Base-by-base conservation (phyloP, 1,140 invertebrate species). In the Drosophila kanapiae region DNA sequence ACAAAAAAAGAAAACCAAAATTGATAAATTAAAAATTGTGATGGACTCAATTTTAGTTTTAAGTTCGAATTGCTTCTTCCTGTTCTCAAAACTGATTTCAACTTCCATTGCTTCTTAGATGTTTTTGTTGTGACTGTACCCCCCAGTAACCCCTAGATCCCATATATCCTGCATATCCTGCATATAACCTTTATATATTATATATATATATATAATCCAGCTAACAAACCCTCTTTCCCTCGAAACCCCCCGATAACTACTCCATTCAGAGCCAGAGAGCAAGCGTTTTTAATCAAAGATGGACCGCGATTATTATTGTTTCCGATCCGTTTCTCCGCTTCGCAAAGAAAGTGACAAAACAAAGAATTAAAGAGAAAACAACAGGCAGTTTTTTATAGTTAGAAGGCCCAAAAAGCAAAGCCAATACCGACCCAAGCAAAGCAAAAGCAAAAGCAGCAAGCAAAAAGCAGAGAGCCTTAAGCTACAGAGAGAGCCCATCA, bases 281-380 rank as follows among this genome's bases (percentile, higher is more conserved):
- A 92, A 91, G 87, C 93, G 88, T 92, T 93, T 93, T 93, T 93
- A 92, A 91, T 91, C 90, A 93, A 92, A 92, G 91, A 92, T 88
- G 74, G 77, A 79, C 70, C 43, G 38, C 62, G 68, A 51, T 71
- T 51, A 76, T 78, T 78, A 77, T 78, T 78, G 57, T 78, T 78
- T 78, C 42, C 45, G 59, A 79, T 79, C 54, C 76, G 76, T 79
- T 79, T 79, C 77, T 71, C 60, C 54, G 47, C 51, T 68, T 65
- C 72, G 54, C 48, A 75, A 64, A 61, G 45, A 51, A 31, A 49
- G 48, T 33, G 23, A 23, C 23, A 51, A 4, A 51, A 6, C 48
- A 85, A 82, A 77, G 59, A 56, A 31, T 61, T 13, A 42, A 60
- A 65, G 65, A 53, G 33, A 33, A 6, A 13, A 18, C 14, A 35